Base-by-base conservation (phyloP, 30 jellyfish, hydroid and myxozoan genomes). In the Nemopilema nomurai region DNA sequence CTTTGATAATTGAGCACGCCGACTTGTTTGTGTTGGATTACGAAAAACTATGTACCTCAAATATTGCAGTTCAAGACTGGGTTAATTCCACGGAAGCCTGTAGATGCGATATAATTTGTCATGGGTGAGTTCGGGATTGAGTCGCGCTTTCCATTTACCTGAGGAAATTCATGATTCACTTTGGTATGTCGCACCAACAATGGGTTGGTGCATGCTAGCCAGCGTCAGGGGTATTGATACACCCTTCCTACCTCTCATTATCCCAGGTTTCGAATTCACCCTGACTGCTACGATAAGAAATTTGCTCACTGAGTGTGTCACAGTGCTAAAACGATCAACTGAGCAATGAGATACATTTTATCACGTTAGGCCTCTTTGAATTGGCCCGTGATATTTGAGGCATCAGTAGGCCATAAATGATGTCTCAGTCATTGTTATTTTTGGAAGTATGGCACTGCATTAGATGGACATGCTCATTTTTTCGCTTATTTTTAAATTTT, bases 141-240 rank as follows among this genome's bases (percentile, higher is more conserved):
- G 13, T 41, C 57, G 57, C 57, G 57, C 57, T 41, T n/a, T 41
- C 57, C 9, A 41, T 41, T 41, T 41, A 3, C 57, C 57, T 41
- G 13, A 74, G 67, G 69, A 74, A 74, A 74, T 74, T 18, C 65
- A 29, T 74, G 84, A 74, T 33, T 74, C 84, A 74, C 30, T 26
- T 41, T 49, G 84, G 84, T 51, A 74, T 74, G 63, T 21, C 49
- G 41, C 49, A 49, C 84, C 41, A 74, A 74, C 84, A 74, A 74
- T 74, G 71, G 71, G 7, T 67, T 74, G 67, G 16, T 25, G n/a
- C 84, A 74, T 31, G 77, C 77, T 33, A 9, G 22, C 32, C 20
- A 67, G 41, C 50, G 77, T 67, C 77, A 67, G 29, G 29, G 57
- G 32, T 23, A 21, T 67, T 67, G 77, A 21, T 31, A 74, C 84